These are phyloP conservation scores for Halotydeus destructor DNA, from an alignment of 1,140 invertebrate genomes.

Conservation along the genomic window DNA sequence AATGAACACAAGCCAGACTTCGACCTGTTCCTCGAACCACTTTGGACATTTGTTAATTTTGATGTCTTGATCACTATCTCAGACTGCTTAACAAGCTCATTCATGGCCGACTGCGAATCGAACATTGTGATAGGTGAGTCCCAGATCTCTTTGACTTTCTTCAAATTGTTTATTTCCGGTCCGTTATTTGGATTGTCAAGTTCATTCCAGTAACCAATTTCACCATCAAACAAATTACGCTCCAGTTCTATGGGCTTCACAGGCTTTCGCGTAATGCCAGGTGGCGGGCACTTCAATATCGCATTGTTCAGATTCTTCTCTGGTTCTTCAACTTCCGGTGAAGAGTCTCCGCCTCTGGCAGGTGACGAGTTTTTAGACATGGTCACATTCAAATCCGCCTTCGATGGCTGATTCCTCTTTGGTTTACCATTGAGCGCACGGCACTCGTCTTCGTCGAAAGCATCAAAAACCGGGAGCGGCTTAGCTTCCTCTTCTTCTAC, in stretches of 20 bases:
- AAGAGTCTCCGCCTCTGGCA: too few relatives aligned
- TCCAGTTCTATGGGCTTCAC: not conserved
- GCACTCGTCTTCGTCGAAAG: slow-evolving; percentile 1
- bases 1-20: too few relatives aligned
- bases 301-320: not conserved
- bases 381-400: too few relatives aligned
- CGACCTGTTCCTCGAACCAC: too few relatives aligned
- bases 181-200: not conserved
- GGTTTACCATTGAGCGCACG: not conserved
- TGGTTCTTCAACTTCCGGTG: not conserved
- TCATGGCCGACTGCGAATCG: slow-evolving; percentile 7
- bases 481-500: not conserved
- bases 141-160: slow-evolving; percentile 7
- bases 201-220: not conserved
- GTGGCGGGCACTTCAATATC: not conserved
- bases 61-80: too few relatives aligned
- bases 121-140: slow-evolving; percentile 10
- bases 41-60: too few relatives aligned
- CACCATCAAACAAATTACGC: not conserved
- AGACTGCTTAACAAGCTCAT: slow-evolving; percentile 3
- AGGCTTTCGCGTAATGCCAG: not conserved
- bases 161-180: not conserved
- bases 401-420: not conserved
- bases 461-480: not conserved
- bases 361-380: too few relatives aligned